phyloP scores from a whole-genome alignment of 2,888 invertebrate species.

The Gastracanthus pulcherrimus region DNA sequence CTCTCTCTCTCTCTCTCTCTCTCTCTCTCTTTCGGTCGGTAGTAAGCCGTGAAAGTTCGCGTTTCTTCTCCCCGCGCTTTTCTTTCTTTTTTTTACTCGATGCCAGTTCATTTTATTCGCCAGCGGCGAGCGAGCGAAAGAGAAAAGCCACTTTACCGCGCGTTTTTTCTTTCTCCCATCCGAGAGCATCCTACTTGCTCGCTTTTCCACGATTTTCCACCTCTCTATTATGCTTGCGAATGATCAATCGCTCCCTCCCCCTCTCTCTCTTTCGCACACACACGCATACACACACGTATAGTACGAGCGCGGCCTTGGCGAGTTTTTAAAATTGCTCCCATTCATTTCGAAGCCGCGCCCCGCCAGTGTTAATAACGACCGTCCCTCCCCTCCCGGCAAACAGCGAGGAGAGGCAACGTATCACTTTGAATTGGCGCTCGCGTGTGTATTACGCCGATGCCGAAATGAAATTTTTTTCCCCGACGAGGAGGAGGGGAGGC shows the following conservation, averaged over 20 bases:
- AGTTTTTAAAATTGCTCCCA: conserved; percentile 65
- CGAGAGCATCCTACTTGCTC: neutral
- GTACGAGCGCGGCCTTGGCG: too few relatives aligned
- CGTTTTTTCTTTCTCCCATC: neutral
- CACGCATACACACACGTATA: conserved; percentile 52
- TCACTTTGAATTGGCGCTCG: conserved; percentile 3
- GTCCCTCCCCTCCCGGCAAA: too few relatives aligned
- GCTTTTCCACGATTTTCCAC: conserved; percentile 41
- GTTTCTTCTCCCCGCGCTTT: neutral
- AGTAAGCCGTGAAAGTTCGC: conserved; percentile 21
- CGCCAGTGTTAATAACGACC: conserved; percentile 28
- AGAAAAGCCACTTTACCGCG: conserved; percentile 21
- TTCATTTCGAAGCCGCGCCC: conserved; percentile 57
- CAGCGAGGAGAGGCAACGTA: neutral
- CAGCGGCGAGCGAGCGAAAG: neutral
- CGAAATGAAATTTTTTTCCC: conserved; percentile 41
- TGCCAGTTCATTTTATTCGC: conserved; percentile 36
- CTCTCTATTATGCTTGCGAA: conserved; percentile 57
- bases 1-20: neutral
- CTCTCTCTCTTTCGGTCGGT: neutral
- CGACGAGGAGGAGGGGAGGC: neutral
- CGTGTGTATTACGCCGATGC: neutral
- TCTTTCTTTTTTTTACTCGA: neutral
- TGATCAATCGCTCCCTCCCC: conserved; percentile 68
- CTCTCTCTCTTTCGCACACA: too few relatives aligned